phyloP scores from a whole-genome alignment of 2,888 invertebrate species.

The Lithodes maja region DNA sequence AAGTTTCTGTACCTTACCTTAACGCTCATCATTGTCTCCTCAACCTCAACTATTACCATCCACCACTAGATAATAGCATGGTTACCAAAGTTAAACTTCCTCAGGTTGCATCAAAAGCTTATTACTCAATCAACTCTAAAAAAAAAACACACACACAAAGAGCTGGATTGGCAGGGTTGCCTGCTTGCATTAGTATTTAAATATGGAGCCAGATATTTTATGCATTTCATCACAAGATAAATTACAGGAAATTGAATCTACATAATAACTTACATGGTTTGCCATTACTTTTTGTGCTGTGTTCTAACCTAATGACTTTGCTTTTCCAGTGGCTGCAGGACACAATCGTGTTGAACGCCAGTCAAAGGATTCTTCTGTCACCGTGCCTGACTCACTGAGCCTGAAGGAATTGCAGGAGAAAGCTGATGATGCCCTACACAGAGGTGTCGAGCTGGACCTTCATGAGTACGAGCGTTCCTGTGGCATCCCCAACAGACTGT shows the following conservation, averaged over 20 bases:
- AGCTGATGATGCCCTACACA: slow-evolving; percentile 42
- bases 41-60: no score
- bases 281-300: not conserved
- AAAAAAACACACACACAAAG: no score
- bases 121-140: no score
- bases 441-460: slow-evolving; percentile 40
- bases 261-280: not conserved
- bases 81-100: no score
- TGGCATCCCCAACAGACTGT: slow-evolving; percentile 71
- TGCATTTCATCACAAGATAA: not conserved
- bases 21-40: no score
- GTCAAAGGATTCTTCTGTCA: slow-evolving; percentile 81
- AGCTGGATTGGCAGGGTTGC: no score
- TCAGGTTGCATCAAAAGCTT: no score
- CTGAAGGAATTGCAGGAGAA: slow-evolving; percentile 36
- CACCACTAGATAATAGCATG: no score
- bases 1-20: no score
- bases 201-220: not conserved
- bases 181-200: not conserved
- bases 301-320: not conserved
- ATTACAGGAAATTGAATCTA: not conserved
- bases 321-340: slow-evolving; percentile 78
- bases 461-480: slow-evolving; percentile 43
- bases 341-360: slow-evolving; percentile 82
- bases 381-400: slow-evolving; percentile 77